Conservation (phyloP, 2,888 invertebrate species). For the Amphiduros pacificus region DNA sequence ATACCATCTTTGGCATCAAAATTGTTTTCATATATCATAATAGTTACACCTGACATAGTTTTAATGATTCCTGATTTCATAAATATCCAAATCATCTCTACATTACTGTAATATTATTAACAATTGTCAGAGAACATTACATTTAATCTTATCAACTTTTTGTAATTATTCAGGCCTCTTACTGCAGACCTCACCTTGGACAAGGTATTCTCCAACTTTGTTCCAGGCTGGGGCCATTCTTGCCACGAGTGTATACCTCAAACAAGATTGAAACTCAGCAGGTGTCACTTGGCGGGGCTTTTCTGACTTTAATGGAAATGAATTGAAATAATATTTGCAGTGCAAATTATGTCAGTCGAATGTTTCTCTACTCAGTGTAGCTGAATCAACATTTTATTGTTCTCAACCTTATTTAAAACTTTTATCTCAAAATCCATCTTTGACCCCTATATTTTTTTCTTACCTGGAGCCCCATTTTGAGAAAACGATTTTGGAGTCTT, state of each 20-base stretch:
- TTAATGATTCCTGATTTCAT: no score
- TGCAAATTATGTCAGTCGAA: neutral
- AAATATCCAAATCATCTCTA: no score
- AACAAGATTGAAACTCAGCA: slow-evolving; percentile 43
- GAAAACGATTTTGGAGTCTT: slow-evolving; percentile 41
- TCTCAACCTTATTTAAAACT: neutral
- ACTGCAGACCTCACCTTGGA: slow-evolving; percentile 48
- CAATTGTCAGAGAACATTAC: no score
- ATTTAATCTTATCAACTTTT: no score
- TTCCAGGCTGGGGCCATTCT: slow-evolving; percentile 52
- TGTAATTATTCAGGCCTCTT: no score
- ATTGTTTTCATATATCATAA: no score
- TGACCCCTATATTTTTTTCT: no score
- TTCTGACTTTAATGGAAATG: slow-evolving; percentile 31
- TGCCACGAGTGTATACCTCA: slow-evolving; percentile 44
- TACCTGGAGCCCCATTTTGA: slow-evolving; percentile 42
- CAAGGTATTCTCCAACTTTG: slow-evolving; percentile 46
- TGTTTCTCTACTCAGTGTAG: no score
- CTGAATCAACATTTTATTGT: neutral
- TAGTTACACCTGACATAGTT: no score
- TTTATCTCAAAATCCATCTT: neutral
- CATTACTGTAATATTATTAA: no score
- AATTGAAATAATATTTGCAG: neutral
- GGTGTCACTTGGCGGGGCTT: slow-evolving; percentile 39
- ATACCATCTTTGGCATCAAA: no score